Evolutionary conservation across 2,888 invertebrate genomes (phyloP).

Genomic region (Eupelmus urozonus): DNA sequence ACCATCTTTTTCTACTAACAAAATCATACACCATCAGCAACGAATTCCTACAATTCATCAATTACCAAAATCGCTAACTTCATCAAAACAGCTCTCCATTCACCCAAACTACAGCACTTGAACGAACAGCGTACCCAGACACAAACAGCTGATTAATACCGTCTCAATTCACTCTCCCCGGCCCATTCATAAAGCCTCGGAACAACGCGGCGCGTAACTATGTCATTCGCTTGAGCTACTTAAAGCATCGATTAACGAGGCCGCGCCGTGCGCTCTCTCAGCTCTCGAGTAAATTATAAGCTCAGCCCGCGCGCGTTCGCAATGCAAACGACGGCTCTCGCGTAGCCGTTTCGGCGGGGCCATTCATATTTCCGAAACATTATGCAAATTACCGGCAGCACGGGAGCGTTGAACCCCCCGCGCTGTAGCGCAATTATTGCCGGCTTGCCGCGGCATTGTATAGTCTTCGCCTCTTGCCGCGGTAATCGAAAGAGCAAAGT

Average conservation of each 20-base stretch:
- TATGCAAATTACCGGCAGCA: slow-evolving; percentile 48
- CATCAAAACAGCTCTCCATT: no score
- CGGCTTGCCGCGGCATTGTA: slow-evolving; percentile 33
- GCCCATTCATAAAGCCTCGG: slow-evolving; percentile 12
- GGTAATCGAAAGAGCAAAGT: slow-evolving; percentile 50
- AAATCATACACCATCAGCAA: no score
- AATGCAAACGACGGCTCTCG: background rate
- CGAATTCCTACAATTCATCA: no score
- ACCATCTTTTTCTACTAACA: no score
- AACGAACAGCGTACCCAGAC: no score
- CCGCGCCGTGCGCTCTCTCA: background rate
- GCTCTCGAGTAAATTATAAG: slow-evolving; percentile 13
- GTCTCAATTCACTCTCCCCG: slow-evolving; percentile 5
- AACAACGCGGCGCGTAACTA: slow-evolving; percentile 19
- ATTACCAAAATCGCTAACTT: no score
- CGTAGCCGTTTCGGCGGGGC: slow-evolving; percentile 38
- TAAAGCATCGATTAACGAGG: slow-evolving; percentile 47
- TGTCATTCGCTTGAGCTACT: slow-evolving; percentile 41
- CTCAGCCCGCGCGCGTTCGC: no score
- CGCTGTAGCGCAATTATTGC: slow-evolving; percentile 17
- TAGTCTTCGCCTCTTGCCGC: slow-evolving; percentile 5
- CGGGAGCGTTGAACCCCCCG: slow-evolving; percentile 25
- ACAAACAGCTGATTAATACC: slow-evolving; percentile 35
- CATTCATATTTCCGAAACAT: slow-evolving; percentile 61
- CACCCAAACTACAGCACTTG: no score